Evolutionary conservation across 2,113 vertebrate species (phyloP).

Genomic region (Rutilus rutilus): DNA sequence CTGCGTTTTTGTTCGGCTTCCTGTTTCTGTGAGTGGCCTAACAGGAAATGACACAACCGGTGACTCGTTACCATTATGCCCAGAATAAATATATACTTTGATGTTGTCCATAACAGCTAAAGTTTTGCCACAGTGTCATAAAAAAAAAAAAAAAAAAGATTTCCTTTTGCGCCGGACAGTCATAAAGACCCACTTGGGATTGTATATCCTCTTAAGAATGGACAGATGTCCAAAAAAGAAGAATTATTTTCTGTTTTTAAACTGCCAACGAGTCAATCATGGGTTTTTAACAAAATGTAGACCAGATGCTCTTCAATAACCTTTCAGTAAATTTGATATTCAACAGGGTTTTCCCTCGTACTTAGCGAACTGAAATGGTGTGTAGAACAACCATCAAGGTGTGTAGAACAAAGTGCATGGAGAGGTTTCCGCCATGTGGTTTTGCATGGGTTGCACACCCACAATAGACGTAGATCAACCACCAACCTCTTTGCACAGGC

Average conservation of each 20-base stretch:
- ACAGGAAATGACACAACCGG: conserved; percentile 70
- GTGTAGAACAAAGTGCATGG: not conserved
- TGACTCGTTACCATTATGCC: conserved; percentile 48
- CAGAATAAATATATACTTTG: conserved; percentile 27
- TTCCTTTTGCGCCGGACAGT: conserved; percentile 10
- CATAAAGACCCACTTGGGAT: conserved; percentile 21
- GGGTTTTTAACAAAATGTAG: not conserved
- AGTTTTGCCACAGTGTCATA: not conserved
- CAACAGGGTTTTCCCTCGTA: not conserved
- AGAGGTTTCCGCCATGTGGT: conserved; percentile 31
- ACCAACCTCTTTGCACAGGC: not conserved
- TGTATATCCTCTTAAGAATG: conserved; percentile 15
- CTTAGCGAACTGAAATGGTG: not conserved
- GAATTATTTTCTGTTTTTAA: too few relatives aligned
- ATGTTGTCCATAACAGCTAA: conserved; percentile 37
- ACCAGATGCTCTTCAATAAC: not conserved
- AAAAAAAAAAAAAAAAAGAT: not conserved
- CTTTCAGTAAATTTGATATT: not conserved
- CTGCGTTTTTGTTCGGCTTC: conserved; percentile 71
- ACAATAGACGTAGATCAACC: conserved; percentile 31
- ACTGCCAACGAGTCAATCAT: not conserved
- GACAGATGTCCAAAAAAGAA: not conserved
- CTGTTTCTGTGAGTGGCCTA: conserved; percentile 69
- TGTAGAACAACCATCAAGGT: not conserved
- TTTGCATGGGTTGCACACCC: not conserved